phyloP scores from a whole-genome alignment of 2,888 invertebrate genomes.

The Drosophila algonquin region DNA sequence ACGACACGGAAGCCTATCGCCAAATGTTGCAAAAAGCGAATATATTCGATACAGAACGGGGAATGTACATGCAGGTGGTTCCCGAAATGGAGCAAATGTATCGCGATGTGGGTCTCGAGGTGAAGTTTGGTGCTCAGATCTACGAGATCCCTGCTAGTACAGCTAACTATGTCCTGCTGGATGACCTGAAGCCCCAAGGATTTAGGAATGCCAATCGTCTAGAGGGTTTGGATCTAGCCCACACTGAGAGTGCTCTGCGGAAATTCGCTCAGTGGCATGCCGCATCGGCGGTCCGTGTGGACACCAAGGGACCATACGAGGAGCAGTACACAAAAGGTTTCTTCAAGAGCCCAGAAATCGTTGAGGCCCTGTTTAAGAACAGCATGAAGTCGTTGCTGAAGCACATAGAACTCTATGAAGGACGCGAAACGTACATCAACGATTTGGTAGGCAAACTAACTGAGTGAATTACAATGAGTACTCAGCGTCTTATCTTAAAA shows the following conservation, averaged over 20 bases:
- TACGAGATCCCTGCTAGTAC: slow-evolving; percentile 35
- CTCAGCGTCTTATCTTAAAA: neutral
- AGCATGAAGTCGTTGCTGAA: slow-evolving; percentile 14
- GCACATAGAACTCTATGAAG: slow-evolving; percentile 21
- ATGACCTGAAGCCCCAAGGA: slow-evolving; percentile 66
- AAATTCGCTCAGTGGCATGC: slow-evolving; percentile 81
- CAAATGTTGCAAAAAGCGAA: slow-evolving; percentile 51
- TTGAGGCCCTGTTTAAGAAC: slow-evolving; percentile 10
- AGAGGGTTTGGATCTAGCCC: slow-evolving; percentile 68
- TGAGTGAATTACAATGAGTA: too few species aligned
- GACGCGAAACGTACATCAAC: slow-evolving; percentile 31
- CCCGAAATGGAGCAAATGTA: slow-evolving; percentile 75
- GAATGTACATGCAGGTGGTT: slow-evolving; percentile 68
- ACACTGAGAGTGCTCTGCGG: slow-evolving; percentile 69
- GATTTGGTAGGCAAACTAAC: slow-evolving; percentile 26
- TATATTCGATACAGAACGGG: slow-evolving; percentile 66
- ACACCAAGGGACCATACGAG: slow-evolving; percentile 55
- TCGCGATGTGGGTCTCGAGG: slow-evolving; percentile 50
- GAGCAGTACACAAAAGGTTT: slow-evolving; percentile 23
- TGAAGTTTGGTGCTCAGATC: slow-evolving; percentile 57
- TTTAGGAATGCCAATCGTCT: slow-evolving; percentile 75
- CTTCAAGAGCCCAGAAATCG: slow-evolving; percentile 16
- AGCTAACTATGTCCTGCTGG: slow-evolving; percentile 63
- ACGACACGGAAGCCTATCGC: slow-evolving; percentile 37
- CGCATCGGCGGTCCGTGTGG: slow-evolving; percentile 73